Conservation (phyloP, 2,113 vertebrate species). For the Crocuta crocuta region DNA sequence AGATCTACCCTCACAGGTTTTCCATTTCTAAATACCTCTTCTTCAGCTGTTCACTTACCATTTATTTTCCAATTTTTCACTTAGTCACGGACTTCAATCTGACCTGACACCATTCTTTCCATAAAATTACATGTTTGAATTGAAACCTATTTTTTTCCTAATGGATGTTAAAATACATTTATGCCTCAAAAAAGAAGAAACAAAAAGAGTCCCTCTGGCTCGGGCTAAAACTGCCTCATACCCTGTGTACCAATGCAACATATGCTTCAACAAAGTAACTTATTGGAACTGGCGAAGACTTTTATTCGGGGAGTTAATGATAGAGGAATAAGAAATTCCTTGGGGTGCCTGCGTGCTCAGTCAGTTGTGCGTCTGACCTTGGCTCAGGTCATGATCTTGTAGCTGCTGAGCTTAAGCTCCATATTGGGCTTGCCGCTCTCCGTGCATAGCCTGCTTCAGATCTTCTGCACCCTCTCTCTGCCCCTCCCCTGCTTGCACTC, state of each 20-base stretch:
- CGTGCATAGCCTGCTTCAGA: too few species aligned
- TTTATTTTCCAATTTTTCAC: neutral
- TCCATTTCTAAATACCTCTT: neutral
- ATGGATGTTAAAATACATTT: neutral
- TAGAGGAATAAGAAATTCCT: neutral
- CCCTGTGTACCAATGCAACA: neutral
- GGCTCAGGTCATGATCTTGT: too few species aligned
- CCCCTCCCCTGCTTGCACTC: too few species aligned
- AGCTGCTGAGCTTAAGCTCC: too few species aligned
- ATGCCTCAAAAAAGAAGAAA: neutral
- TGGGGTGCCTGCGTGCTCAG: too few species aligned
- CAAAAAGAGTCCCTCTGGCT: neutral
- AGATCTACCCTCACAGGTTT: neutral
- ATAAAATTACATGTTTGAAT: neutral
- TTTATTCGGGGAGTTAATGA: neutral
- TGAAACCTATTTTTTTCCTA: neutral
- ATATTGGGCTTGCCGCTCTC: too few species aligned
- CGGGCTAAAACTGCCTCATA: neutral
- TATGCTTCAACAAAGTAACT: neutral
- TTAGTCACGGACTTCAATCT: neutral
- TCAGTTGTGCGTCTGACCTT: too few species aligned
- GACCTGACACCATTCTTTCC: neutral
- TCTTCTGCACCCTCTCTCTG: too few species aligned
- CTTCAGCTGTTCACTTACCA: neutral
- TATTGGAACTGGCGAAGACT: neutral